Evolutionary conservation across 2,888 invertebrate species (phyloP), one percentile per base, ranked within the genome.

Genomic region (Dexiosoma caninum): DNA sequence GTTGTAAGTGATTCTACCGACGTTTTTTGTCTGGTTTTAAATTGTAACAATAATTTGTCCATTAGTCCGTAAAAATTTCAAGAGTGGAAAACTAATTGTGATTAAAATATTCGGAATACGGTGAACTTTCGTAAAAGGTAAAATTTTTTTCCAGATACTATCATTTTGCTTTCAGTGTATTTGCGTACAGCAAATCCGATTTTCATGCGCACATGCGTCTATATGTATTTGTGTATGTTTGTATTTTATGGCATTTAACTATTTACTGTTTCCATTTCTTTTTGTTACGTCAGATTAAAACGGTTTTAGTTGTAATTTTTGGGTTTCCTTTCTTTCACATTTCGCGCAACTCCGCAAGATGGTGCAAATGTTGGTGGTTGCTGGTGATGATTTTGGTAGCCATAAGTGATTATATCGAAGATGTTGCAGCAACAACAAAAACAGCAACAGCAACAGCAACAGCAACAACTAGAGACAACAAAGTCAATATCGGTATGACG

Each of bases 221-320:
- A 7, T 23, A 27, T 14, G 3, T 27, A n/a, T 19, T 2, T 37
- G 16, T 27, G 14, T 23, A 40, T 12, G 5, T 49, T 19, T 35
- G 23, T 44, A 12, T 8, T 60, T 23, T 62, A 32, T 35, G 3
- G 14, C 40, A 55, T 64, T 49, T 77, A n/a, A n/a, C n/a, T n/a
- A 67, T 77, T 72, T 42, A 72, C 57, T 72, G 62, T 77, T 67
- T 77, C 67, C 53, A 75, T 80, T 80, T 75, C 60, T 44, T 72
- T 81, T 72, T 51, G 76, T 81, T 72, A 77, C 37, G 72, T 77
- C 67, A 81, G 46, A 62, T 69, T 69, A 35, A 72, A 72, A 76
- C 67, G 21, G 70, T 53, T 66, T 70, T 37, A 71, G 42, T 60
- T 27, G 75, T 55, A 46, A 37, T 46, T 35, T 69, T 46, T 53